Evolutionary conservation across 1,140 invertebrate species (phyloP).

Genomic region (Brachionus rubens): DNA sequence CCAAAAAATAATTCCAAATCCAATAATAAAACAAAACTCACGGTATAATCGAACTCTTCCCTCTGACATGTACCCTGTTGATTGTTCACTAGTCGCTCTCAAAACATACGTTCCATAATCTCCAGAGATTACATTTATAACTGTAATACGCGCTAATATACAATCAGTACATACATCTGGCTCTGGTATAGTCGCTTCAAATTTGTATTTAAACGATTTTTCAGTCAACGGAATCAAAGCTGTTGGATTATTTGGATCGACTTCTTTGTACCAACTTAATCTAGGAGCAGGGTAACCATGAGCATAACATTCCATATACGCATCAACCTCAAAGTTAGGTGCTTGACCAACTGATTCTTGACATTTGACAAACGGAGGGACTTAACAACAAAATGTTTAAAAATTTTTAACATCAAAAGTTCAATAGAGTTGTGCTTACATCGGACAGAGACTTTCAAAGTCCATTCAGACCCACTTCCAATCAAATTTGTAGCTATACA

Average conservation of each 20-base stretch:
- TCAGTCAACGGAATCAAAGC: constrained; percentile 37
- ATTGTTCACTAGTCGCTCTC: constrained; percentile 20
- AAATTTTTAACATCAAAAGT: neutral
- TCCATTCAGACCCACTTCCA: constrained; percentile 44
- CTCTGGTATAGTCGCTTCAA: constrained; percentile 45
- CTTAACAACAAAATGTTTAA: constrained; percentile 4
- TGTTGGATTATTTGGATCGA: constrained; percentile 40
- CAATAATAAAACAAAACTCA: neutral
- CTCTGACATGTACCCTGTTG: neutral
- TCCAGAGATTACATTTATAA: constrained; percentile 25
- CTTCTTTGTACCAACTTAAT: constrained; percentile 45
- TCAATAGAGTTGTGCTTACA: neutral
- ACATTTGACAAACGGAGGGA: constrained; percentile 34
- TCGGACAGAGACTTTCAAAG: constrained; percentile 42
- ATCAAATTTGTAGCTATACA: constrained; percentile 46
- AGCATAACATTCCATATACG: constrained; percentile 47
- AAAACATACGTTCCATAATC: constrained; percentile 42
- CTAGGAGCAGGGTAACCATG: constrained; percentile 43
- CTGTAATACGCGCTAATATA: constrained; percentile 43
- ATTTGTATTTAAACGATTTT: constrained; percentile 45
- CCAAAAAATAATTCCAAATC: neutral
- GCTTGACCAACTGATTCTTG: constrained; percentile 46
- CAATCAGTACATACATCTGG: constrained; percentile 45
- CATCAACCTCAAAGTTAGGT: constrained; percentile 43
- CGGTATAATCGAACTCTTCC: constrained; percentile 42